Evolutionary conservation across 2,888 invertebrate species (phyloP), one percentile per base, ranked within the genome.

Genomic region (Caenorhabditis doughertyi): DNA sequence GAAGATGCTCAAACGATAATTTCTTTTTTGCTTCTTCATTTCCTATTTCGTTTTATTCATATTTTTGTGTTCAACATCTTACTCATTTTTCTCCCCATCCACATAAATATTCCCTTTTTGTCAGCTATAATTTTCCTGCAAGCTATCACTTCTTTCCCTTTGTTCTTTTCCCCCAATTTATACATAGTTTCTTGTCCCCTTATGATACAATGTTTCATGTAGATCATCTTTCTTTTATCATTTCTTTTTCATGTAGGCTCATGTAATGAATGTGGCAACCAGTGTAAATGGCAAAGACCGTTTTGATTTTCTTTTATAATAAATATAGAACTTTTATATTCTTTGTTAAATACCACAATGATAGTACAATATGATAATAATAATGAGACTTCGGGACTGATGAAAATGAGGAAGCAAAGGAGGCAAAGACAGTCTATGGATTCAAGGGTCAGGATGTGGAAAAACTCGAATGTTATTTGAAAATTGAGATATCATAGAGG

Each of bases 1-100:
- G 21, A 81, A 77, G 39, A 81, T 81, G 81, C 3, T 81, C 42
- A 74, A 55, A 51, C 44, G 71, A 71, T 72, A 71, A 44, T 21
- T 47, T 42, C 11, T 44, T 9, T 16, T 39, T 27, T 27, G 21
- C 13, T n/a, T 53, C 18, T 25, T 47, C 32, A 0, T 21, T 25
- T 51, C 25, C 32, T 16, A 18, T 53, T 16, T 32, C 8, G 7
- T 3, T 58, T 27, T 60, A 21, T 25, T 58, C 7, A 23, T 16
- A 35, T 2, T 5, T 18, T 18, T 11, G n/a, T n/a, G 13, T 32
- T 51, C 18, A 49, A 11, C 29, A 60, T 58, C n/a, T 32, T 56
- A 55, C 11, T 18, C 60, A 35, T 29, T 71, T 64, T 21, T 39
- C 39, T 39, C 16, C 13, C 16, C 16, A 39, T 16, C 16, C 39